Conservation (phyloP, 2,888 invertebrate species). For the Amphiduros pacificus region DNA sequence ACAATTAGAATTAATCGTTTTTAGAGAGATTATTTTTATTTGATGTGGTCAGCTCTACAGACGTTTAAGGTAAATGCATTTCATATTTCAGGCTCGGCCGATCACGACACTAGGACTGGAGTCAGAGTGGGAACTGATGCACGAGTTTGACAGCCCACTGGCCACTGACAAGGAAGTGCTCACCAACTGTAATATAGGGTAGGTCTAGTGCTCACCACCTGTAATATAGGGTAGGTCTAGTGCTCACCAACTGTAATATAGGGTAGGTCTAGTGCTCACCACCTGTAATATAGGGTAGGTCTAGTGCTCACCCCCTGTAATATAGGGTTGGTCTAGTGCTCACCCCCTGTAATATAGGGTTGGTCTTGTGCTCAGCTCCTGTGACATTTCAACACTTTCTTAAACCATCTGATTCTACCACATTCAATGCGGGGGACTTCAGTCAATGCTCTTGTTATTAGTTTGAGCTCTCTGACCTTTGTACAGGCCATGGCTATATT, state of each 20-base stretch:
- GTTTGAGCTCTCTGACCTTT: too few relatives aligned
- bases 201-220: too few relatives aligned
- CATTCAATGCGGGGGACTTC: too few relatives aligned
- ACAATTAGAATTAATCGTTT: not conserved
- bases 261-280: too few relatives aligned
- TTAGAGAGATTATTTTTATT: not conserved
- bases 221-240: too few relatives aligned
- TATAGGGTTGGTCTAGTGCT: slow-evolving; percentile 75
- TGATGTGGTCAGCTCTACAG: not conserved
- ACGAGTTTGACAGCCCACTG: slow-evolving; percentile 75
- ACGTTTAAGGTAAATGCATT: too few relatives aligned
- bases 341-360: too few relatives aligned
- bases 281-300: too few relatives aligned
- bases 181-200: slow-evolving; percentile 77
- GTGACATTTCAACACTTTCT: too few relatives aligned
- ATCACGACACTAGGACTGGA: slow-evolving; percentile 74
- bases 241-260: slow-evolving; percentile 73
- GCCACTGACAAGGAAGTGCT: slow-evolving; percentile 69
- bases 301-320: slow-evolving; percentile 73
- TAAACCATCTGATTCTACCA: too few relatives aligned
- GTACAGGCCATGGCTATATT: too few relatives aligned
- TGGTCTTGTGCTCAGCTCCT: slow-evolving; percentile 69
- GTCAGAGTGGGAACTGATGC: slow-evolving; percentile 77
- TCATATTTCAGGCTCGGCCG: slow-evolving; percentile 75
- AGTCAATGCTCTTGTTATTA: too few relatives aligned